A percentile compares a stretch with the other conserved stretches of the same genome.
These are phyloP conservation scores for Percina caprodes DNA, from an alignment of 2,113 vertebrate genomes.

Conservation along the genomic window DNA sequence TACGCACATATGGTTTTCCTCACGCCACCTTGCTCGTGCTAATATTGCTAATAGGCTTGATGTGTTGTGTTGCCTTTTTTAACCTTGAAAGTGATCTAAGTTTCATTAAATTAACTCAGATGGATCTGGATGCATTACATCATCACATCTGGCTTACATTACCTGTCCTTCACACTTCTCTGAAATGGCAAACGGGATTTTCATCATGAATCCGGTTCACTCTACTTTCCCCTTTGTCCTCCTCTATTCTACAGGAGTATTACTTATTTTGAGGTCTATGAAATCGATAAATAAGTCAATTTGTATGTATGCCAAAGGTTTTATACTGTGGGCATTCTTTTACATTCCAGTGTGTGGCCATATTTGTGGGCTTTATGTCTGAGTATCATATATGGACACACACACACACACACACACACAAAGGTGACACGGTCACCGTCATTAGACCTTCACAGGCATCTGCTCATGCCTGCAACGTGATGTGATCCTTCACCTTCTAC, in stretches of 20 bases:
- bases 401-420: constrained; percentile 26
- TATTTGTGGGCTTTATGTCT: constrained; percentile 55
- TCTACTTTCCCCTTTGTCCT: constrained; percentile 4
- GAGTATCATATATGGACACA: constrained; percentile 29
- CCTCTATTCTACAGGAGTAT: background rate
- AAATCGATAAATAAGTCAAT: constrained; percentile 11
- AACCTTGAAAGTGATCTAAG: constrained; percentile 43
- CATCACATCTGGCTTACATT: constrained; percentile 62
- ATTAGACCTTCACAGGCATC: constrained; percentile 82
- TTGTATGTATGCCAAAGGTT: constrained; percentile 1
- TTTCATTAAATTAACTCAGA: constrained; percentile 48
- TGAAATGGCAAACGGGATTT: constrained; percentile 42
- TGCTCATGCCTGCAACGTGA: constrained; percentile 75
- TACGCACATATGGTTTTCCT: constrained; percentile 39
- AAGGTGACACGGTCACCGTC: constrained; percentile 79
- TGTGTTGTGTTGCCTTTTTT: constrained; percentile 32
- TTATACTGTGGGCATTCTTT: constrained; percentile 29
- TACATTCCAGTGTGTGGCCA: constrained; percentile 54
- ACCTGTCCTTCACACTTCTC: constrained; percentile 32
- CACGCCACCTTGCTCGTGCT: constrained; percentile 54
- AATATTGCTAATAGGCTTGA: constrained; percentile 79
- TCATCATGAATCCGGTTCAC: background rate
- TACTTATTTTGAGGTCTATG: constrained; percentile 17
- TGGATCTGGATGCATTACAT: constrained; percentile 57
- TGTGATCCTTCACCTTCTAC: constrained; percentile 81